Percentiles rank a stretch among this genome's conserved stretches.
These are phyloP conservation scores for Caenorhabditis sinica DNA, from an alignment of 2,888 invertebrate species.

Conservation along the genomic window DNA sequence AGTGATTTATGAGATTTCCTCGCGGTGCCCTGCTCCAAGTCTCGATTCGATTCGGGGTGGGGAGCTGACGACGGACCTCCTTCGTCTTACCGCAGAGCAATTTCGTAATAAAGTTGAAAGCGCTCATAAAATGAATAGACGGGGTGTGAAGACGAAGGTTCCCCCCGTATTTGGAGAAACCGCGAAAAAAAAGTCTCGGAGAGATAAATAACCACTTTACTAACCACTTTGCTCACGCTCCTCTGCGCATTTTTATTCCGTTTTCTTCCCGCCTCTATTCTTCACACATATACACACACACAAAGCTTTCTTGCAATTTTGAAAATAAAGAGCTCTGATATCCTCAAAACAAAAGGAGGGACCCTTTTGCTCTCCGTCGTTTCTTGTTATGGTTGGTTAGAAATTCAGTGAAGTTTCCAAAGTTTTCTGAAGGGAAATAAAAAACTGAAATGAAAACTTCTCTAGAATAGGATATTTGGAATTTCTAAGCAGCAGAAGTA, in stretches of 20 bases:
- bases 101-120: slow-evolving; percentile 52
- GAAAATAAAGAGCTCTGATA: slow-evolving; percentile 60
- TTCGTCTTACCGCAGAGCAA: slow-evolving; percentile 24
- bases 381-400: background rate
- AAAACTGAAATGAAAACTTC: slow-evolving; percentile 19
- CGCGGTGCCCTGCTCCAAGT: slow-evolving; percentile 35
- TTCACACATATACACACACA: slow-evolving; percentile 41
- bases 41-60: slow-evolving; percentile 1
- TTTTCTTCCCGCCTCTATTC: slow-evolving; percentile 35
- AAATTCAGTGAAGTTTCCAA: background rate
- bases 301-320: slow-evolving; percentile 56
- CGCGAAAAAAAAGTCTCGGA: slow-evolving; percentile 54
- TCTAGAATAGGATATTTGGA: slow-evolving; percentile 1
- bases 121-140: slow-evolving; percentile 41
- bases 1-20: slow-evolving; percentile 61
- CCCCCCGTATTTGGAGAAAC: slow-evolving; percentile 41
- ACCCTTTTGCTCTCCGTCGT: background rate
- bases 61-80: slow-evolving; percentile 10
- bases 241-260: slow-evolving; percentile 65
- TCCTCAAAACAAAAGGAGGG: slow-evolving; percentile 41
- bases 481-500: slow-evolving; percentile 16
- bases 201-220: slow-evolving; percentile 66
- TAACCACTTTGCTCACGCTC: slow-evolving; percentile 64
- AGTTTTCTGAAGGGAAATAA: too few relatives aligned
- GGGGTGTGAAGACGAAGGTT: slow-evolving; percentile 24